Evolutionary conservation across 2,888 invertebrate species (phyloP), one percentile per base, ranked within the genome.

Genomic region (Neuroscelio doddi): DNA sequence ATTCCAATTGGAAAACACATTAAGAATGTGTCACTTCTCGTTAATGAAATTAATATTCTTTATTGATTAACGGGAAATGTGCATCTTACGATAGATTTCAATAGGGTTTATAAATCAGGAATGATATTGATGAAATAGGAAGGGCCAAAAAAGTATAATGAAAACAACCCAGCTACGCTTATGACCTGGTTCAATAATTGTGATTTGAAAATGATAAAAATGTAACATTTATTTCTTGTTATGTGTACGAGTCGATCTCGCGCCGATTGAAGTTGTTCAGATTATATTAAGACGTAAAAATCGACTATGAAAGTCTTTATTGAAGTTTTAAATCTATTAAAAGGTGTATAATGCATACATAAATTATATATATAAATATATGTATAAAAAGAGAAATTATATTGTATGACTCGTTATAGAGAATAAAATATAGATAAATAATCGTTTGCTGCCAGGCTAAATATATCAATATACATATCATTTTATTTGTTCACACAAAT

Each of bases 161-260:
- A 63, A 52, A 39, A 47, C 41, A 34, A 50, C 36, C 36, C 21
- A 55, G 61, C 49, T 65, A 65, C 61, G 65, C 61, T 65, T 61
- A 59, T 47, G 57, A 62, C 53, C 32, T 57, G 61, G 42, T 41
- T 26, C 44, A 58, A 62, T 53, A 51, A 66, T 62, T 66, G 66
- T 66, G 66, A 66, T 66, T 45, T 27, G 52, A 65, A 38, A 52
- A 45, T 38, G 57, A 49, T 49, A 56, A 45, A 66, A 34, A 51
- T 59, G 47, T 44, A 58, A 64, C 32, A 12, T 50, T 57, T 61
- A 62, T 51, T 56, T 57, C 24, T 61, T 64, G 51, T 64, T 58
- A 50, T 52, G 36, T 15, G 61, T 61, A 55, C 65, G 65, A 62
- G 65, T 66, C 57, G 61, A 66, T 62, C 65, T 66, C 61, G 65